phyloP scores from a whole-genome alignment of 2,113 vertebrate genomes.

The Azemiops feae region DNA sequence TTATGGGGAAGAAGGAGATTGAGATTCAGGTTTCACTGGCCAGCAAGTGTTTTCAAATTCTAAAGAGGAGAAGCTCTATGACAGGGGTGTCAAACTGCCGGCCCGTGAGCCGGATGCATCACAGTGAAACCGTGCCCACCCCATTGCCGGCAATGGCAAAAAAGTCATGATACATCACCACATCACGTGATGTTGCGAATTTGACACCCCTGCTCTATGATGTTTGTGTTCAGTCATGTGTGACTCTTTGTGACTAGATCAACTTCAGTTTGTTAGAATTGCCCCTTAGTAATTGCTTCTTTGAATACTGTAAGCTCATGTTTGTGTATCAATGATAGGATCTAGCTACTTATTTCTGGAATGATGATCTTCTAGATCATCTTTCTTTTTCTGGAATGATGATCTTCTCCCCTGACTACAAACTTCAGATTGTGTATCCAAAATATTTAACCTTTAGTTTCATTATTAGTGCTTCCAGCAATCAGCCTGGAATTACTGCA shows the following conservation, averaged over 20 bases:
- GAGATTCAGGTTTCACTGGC: neutral
- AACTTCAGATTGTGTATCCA: neutral
- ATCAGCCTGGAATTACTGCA: neutral
- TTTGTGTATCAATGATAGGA: neutral
- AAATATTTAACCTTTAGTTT: neutral
- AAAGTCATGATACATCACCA: no score
- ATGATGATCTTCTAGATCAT: neutral
- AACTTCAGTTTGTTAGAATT: neutral
- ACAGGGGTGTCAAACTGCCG: no score
- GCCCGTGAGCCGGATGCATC: no score
- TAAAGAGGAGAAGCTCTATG: neutral
- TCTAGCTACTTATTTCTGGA: neutral
- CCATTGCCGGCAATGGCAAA: no score
- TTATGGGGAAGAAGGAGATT: neutral
- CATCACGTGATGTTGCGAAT: no score
- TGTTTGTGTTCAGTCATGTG: neutral
- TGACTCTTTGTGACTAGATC: neutral
- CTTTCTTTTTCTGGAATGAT: neutral
- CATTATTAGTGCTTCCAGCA: neutral
- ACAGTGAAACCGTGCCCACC: no score
- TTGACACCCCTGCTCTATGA: neutral
- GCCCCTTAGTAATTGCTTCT: neutral
- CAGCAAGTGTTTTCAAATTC: neutral
- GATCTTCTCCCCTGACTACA: neutral
- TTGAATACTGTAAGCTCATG: neutral